Base-by-base conservation (phyloP, 2,797 vertebrate genomes). In the Halcyon badia region DNA sequence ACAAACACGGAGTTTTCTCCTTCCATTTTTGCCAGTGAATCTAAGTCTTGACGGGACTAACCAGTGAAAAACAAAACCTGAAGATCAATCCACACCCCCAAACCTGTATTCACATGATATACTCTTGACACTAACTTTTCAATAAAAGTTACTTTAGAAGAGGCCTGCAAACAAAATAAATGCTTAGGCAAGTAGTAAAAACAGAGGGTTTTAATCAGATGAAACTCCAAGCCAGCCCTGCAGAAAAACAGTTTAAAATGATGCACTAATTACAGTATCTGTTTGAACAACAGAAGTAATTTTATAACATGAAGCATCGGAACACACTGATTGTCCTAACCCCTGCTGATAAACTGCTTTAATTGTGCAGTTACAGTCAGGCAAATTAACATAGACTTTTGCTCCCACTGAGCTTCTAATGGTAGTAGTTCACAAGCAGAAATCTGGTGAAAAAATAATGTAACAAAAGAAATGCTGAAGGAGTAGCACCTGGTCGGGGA, bases 261-360 rank as follows among this genome's bases (percentile, higher is more conserved):
- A 96, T 93, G 86, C 71, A 96, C 94, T 97, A 97, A 98, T 97
- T 97, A 95, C 84, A 96, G 75, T 94, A 97, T 94, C 94, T 98
- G 96, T 98, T 97, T 97, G 92, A 97, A 97, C 96, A 97, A 98
- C 95, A 98, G 75, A 96, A 97, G 92, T 96, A 97, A 97, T 97
- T 97, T 94, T 96, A 52, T 95, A 97, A 95, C 96, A 96, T 30
- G 94, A 96, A 96, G 97, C 96, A 94, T 93, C 44, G 33, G 95
- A 97, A 95, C 94, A 97, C 95, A 96, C 64, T 96, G 97, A 98
- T 88, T 98, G 96, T 91, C 95, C 94, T 70, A 93, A 96, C 89
- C 91, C 97, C 97, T 93, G 97, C 97, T 98, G 97, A 97, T 86
- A 97, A 97, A 96, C 92, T 78, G 84, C 90, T 96, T 97, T 97